Conservation (phyloP, 2,888 invertebrate genomes). For the Drosophila anceps region DNA sequence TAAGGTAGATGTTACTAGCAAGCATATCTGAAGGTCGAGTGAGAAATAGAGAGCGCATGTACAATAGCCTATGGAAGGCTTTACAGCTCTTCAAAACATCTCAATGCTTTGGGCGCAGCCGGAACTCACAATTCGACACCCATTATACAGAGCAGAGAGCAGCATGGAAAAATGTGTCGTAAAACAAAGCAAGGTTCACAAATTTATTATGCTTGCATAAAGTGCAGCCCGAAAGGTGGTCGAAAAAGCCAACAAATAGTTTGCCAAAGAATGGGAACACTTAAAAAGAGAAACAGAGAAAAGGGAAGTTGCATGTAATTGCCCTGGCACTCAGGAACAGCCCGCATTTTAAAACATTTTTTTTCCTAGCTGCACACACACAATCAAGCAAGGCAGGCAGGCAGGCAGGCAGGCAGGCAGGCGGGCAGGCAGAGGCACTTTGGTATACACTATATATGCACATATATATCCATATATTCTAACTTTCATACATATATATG, state of each 20-base stretch:
- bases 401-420: background rate
- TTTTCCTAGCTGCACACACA: conserved; percentile 16
- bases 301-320: conserved; percentile 43
- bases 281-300: conserved; percentile 39
- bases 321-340: conserved; percentile 38
- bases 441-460: conserved; percentile 5
- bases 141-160: conserved; percentile 19
- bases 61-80: too few relatives aligned
- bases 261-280: conserved; percentile 45
- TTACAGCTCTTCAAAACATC: background rate
- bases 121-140: conserved; percentile 15
- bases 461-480: conserved; percentile 14
- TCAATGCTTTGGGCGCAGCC: background rate
- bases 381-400: conserved; percentile 12
- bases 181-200: conserved; percentile 27
- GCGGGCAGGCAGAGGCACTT: background rate
- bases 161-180: conserved; percentile 25
- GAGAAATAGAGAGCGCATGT: too few relatives aligned
- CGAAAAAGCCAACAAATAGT: conserved; percentile 15
- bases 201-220: conserved; percentile 49
- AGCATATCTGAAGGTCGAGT: background rate
- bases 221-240: conserved; percentile 34
- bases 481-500: background rate
- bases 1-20: background rate
- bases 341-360: conserved; percentile 45